A percentile compares a stretch with the other conserved stretches of the same genome.
phyloP scores from a whole-genome alignment of 2,888 invertebrate species.

The Platycheirus albimanus region DNA sequence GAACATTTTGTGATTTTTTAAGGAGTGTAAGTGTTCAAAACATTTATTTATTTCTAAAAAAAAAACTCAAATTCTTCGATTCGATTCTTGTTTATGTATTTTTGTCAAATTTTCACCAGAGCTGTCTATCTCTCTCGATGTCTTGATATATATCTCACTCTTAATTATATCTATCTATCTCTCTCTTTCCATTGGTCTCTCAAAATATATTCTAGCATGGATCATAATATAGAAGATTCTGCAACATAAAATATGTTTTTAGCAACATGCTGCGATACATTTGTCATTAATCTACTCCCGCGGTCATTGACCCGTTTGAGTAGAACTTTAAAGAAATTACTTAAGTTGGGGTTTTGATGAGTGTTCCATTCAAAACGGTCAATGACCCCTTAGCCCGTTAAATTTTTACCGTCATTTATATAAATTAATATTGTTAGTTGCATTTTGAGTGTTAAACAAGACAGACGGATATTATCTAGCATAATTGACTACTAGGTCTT shows the following conservation, averaged over 20 bases:
- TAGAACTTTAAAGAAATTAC: neutral
- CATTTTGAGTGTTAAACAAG: constrained; percentile 57
- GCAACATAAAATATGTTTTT: constrained; percentile 20
- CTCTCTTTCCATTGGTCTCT: neutral
- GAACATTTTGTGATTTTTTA: neutral
- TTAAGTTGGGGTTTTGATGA: neutral
- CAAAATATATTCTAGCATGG: too few relatives aligned
- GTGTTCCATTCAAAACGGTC: constrained; percentile 23
- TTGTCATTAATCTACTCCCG: neutral
- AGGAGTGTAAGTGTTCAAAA: too few relatives aligned
- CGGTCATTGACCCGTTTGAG: constrained; percentile 39
- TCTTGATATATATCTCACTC: too few relatives aligned
- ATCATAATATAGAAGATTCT: too few relatives aligned
- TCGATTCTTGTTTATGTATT: too few relatives aligned
- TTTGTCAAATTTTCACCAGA: too few relatives aligned
- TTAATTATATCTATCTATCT: neutral
- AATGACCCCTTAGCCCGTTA: constrained; percentile 55
- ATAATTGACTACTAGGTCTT: constrained; percentile 60
- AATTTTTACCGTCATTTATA: constrained; percentile 47
- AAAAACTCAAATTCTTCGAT: too few relatives aligned
- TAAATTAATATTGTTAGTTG: constrained; percentile 34
- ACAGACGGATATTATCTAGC: constrained; percentile 67
- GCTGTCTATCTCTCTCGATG: too few relatives aligned
- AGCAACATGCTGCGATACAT: neutral
- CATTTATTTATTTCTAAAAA: too few relatives aligned